A percentile compares a stretch with the other conserved stretches of the same genome.
Conservation (phyloP, 2,797 vertebrate genomes). For the Carduelis carduelis region DNA sequence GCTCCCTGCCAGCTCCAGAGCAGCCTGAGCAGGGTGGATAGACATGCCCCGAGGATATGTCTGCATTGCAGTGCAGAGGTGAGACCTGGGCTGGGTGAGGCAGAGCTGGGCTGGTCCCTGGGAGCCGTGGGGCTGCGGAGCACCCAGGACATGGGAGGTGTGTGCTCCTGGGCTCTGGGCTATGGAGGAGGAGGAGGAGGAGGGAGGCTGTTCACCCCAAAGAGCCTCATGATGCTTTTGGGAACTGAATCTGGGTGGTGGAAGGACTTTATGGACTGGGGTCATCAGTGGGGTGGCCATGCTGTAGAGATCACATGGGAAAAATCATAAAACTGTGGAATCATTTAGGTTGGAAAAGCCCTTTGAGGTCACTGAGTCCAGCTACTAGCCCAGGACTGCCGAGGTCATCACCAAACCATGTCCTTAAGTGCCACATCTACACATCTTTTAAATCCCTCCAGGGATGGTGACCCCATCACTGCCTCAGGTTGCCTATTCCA, state of each 20-base stretch:
- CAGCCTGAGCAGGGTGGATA: neutral
- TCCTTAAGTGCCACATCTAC: neutral
- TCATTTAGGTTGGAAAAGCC: neutral
- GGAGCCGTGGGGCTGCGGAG: neutral
- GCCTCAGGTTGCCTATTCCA: neutral
- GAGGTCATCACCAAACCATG: neutral
- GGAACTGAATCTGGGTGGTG: neutral
- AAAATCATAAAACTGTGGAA: neutral
- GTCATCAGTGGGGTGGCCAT: neutral
- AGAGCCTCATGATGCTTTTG: neutral
- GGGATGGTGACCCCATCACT: neutral
- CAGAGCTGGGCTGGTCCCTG: neutral
- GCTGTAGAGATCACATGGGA: neutral
- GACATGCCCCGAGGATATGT: slow-evolving; percentile 24
- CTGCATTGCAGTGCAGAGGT: slow-evolving; percentile 20
- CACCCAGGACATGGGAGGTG: rapidly evolving
- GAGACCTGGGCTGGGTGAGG: slow-evolving; percentile 7
- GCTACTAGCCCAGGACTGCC: neutral
- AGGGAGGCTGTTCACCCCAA: neutral
- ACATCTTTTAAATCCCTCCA: neutral
- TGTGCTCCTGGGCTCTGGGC: neutral
- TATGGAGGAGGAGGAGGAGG: neutral
- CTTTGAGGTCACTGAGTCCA: neutral
- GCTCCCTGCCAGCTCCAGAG: neutral
- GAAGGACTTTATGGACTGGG: neutral